Conservation (phyloP, 2,888 invertebrate genomes). For the Trypoxylon attenuatum region DNA sequence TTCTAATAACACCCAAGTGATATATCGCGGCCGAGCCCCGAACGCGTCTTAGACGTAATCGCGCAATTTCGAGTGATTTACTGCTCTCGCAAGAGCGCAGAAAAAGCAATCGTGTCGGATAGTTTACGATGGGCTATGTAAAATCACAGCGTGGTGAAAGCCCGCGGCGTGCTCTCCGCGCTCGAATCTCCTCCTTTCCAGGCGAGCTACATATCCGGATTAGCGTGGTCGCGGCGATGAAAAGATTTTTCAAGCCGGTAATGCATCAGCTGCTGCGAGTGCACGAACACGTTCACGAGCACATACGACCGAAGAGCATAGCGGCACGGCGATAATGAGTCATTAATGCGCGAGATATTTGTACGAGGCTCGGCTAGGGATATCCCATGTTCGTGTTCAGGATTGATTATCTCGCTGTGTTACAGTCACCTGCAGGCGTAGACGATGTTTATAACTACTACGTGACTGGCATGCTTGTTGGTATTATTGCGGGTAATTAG, state of each 20-base stretch:
- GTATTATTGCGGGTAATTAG: slow-evolving; percentile 46
- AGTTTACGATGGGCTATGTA: slow-evolving; percentile 12
- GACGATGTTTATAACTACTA: slow-evolving; percentile 56
- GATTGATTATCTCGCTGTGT: slow-evolving; percentile 59
- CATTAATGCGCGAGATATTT: slow-evolving; percentile 59
- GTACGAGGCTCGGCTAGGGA: slow-evolving; percentile 35
- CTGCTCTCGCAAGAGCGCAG: not conserved
- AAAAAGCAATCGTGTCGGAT: slow-evolving; percentile 6
- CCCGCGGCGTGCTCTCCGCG: not conserved
- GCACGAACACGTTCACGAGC: too few relatives aligned
- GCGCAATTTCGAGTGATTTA: slow-evolving; percentile 14
- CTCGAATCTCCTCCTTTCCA: not conserved
- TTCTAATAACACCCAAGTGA: slow-evolving; percentile 6
- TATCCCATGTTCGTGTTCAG: slow-evolving; percentile 32
- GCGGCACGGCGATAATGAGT: slow-evolving; percentile 58
- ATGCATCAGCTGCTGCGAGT: slow-evolving; percentile 48
- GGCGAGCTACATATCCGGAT: not conserved
- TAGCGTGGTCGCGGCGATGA: slow-evolving; percentile 37
- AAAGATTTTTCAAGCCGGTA: slow-evolving; percentile 53
- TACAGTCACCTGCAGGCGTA: slow-evolving; percentile 58
- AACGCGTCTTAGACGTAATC: not conserved
- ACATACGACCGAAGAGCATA: slow-evolving; percentile 55
- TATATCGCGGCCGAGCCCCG: too few relatives aligned
- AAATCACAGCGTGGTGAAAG: too few relatives aligned
- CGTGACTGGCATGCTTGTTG: slow-evolving; percentile 46